phyloP scores from a whole-genome alignment of 2,113 vertebrate species.

The Lophura nycthemera region DNA sequence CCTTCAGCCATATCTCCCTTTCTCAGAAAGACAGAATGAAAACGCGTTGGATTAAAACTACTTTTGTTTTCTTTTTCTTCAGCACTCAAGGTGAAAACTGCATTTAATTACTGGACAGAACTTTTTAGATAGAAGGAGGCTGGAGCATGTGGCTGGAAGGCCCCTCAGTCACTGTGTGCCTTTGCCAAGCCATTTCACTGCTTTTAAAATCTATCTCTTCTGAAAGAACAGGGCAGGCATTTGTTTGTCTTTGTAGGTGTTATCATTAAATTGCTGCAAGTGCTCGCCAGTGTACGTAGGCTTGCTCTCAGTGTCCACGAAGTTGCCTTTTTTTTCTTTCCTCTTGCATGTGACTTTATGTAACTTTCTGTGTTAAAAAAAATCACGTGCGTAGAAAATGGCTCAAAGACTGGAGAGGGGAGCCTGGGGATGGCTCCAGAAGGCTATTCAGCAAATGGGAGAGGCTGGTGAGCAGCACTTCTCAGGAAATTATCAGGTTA shows the following conservation, averaged over 20 bases:
- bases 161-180: accelerated
- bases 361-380: not conserved
- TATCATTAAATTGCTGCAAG: not conserved
- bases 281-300: accelerated
- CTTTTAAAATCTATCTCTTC: not conserved
- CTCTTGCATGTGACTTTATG: not conserved
- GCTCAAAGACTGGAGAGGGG: not conserved
- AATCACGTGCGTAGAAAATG: not conserved
- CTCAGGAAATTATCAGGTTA: conserved; percentile 87
- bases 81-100: not conserved
- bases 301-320: not conserved
- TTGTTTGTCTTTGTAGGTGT: not conserved
- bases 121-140: not conserved
- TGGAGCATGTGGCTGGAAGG: not conserved
- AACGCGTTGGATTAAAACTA: not conserved
- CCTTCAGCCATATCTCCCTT: not conserved
- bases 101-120: not conserved
- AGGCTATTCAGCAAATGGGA: not conserved
- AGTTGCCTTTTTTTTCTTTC: not conserved
- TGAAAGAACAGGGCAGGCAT: not conserved
- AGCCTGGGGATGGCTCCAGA: not conserved
- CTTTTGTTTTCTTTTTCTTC: not conserved
- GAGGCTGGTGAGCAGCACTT: not conserved
- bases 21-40: not conserved
- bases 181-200: not conserved